phyloP scores from a whole-genome alignment of 2,113 vertebrate genomes.

The Recurvirostra avosetta region DNA sequence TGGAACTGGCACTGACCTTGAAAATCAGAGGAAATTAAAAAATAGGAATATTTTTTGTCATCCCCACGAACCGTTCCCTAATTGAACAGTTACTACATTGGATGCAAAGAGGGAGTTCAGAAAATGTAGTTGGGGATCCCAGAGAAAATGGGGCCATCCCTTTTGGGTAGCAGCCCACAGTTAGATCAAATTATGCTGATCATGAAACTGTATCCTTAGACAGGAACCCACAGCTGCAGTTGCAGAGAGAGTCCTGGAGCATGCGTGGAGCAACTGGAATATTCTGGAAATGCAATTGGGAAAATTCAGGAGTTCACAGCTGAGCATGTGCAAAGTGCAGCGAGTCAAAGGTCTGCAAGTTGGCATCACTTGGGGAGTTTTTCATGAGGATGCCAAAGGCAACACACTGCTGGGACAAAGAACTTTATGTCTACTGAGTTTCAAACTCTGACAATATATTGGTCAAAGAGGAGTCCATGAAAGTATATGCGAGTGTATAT shows the following conservation, averaged over 20 bases:
- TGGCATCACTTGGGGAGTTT: neutral
- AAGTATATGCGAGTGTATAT: neutral
- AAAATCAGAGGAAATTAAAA: neutral
- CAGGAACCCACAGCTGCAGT: conserved; percentile 55
- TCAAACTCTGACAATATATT: neutral
- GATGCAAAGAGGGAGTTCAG: neutral
- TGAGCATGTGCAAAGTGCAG: conserved; percentile 3
- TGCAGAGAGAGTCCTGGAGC: neutral
- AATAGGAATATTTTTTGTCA: neutral
- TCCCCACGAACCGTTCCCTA: neutral
- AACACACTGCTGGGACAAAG: neutral
- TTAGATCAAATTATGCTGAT: conserved; percentile 61
- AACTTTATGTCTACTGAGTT: neutral
- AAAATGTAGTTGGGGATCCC: neutral
- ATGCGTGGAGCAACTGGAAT: conserved; percentile 7
- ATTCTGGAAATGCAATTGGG: conserved; percentile 29
- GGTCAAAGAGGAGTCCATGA: neutral
- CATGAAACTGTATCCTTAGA: conserved; percentile 57
- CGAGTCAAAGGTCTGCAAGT: neutral
- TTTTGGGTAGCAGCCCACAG: conserved; percentile 47
- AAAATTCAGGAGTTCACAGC: conserved; percentile 2
- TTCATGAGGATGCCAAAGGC: neutral
- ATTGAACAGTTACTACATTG: neutral
- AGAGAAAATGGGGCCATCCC: conserved; percentile 13
- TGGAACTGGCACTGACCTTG: neutral